Base-by-base conservation (phyloP, 2,113 vertebrate species). In the Actinemys pallida region DNA sequence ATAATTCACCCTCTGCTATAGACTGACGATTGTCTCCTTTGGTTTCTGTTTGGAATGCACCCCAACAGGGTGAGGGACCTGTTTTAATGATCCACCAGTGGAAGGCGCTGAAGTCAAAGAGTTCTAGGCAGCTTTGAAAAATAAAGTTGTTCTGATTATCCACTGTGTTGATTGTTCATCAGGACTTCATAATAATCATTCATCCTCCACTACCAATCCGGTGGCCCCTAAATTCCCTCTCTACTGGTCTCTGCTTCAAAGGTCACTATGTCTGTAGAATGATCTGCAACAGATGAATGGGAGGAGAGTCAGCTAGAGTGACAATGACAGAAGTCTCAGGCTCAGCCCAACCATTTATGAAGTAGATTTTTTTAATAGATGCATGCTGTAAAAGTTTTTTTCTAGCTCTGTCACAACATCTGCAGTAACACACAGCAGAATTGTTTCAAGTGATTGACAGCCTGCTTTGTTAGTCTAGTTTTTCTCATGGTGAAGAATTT, bases 61-160 rank as follows among this genome's bases (percentile, higher is more conserved):
- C 72, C 84, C 52, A 14, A 10, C 56, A 24, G 91, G 0, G 0
- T 52, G 17, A 27, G 84, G 78, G 81, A 12, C 25, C 6, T 45
- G 86, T 89, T 62, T 97, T 96, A 92, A 91, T 6, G 65, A 62
- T 11, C 78, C 84, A 17, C 86, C 5, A 0, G 62, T 84, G 88
- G 87, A 49, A 97, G 79, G 91, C 94, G 95, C 96, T 92, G 83
- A 88, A 92, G 91, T 94, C 92, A 89, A 79, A 62, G 0, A 0
- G 56, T 81, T 91, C 86, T 17, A 69, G 88, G 62, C 49, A 92
- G 89, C 24, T 92, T 93, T 89, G 78, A 62, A 93, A 83, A 45
- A 95, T 93, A 49, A 94, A 92, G 92, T 90, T 97, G 87, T 92
- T 91, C 83, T 86, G 78, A 57, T 75, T 84, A 22, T 88, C 78